These are phyloP conservation scores for Dendronephthya gigantea DNA, from an alignment of 64 coral and sea anemone genomes.

Conservation along the genomic window DNA sequence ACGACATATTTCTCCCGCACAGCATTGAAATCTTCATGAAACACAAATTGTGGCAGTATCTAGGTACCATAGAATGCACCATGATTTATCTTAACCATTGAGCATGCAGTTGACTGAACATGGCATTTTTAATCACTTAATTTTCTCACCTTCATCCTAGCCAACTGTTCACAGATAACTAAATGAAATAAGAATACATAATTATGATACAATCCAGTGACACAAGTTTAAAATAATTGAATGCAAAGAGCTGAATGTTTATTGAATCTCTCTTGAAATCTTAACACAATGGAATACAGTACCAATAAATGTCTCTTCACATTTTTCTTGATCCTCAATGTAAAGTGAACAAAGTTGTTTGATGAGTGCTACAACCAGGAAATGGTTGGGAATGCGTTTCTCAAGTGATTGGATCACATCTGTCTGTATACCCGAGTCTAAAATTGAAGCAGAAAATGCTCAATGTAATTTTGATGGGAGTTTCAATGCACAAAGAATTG, in stretches of 20 bases:
- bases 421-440: not conserved
- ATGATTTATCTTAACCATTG: not conserved
- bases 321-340: slow-evolving; percentile 53
- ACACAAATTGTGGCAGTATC: slow-evolving; percentile 81
- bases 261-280: too few relatives aligned
- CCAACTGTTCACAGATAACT: slow-evolving; percentile 90
- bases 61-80: not conserved
- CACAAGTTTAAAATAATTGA: not conserved
- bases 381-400: not conserved
- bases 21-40: slow-evolving; percentile 84
- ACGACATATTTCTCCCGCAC: slow-evolving; percentile 82
- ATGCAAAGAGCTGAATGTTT: too few relatives aligned
- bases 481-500: too few relatives aligned
- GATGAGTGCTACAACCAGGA: not conserved
- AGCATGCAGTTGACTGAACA: too few relatives aligned
- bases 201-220: not conserved
- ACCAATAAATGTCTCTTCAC: slow-evolving; percentile 86
- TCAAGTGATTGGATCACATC: slow-evolving; percentile 1
- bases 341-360: slow-evolving; percentile 83
- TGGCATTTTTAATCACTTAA: not conserved
- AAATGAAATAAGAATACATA: slow-evolving; percentile 14
- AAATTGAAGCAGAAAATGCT: too few relatives aligned
- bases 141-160: slow-evolving; percentile 69
- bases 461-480: too few relatives aligned
- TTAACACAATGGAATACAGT: not conserved